Evolutionary conservation across 2,113 vertebrate genomes (phyloP), one percentile per base, ranked within the genome.

Genomic region (Axis porcinus): DNA sequence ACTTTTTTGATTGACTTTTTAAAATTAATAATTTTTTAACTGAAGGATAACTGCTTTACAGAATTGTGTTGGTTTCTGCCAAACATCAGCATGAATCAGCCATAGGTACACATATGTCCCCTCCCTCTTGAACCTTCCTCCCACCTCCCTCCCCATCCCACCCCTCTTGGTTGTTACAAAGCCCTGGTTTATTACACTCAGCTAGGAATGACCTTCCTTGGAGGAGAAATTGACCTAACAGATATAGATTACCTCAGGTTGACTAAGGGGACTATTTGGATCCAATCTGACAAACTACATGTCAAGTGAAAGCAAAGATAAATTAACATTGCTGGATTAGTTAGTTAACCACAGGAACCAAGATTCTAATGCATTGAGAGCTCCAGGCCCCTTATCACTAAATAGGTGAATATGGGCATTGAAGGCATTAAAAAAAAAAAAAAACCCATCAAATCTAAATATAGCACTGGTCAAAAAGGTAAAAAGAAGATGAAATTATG

Each of bases 271-370:
- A 95, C 84, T 86, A 94, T 30, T 90, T 96, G 12, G 54, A 43
- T 64, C 88, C 86, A 54, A 27, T 36, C 93, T 89, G 21, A 15
- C 25, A 2, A 57, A 5, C 81, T 82, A 30, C 54, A 67, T 87
- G 85, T 64, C 12, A 85, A 94, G 45, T 93, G 36, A 57, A 90
- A 83, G 12, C 0, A 12, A n/a, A 94, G 85, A 36, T 85, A 89
- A 88, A 97, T 92, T 97, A 92, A 81, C 33, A 87, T 11, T 67
- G 19, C 27, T n/a, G 40, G 43, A 62, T 97, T 84, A 57, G 25
- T 94, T 67, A 82, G 23, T 91, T 79, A 96, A 57, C 16, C 87
- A 86, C 30, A 79, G 76, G 82, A 86, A 96, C 78, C 95, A 6
- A 95, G 83, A 33, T 86, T 86, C 64, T 83, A 10, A 3, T 92